Base-by-base conservation (phyloP, 2,113 vertebrate genomes). In the Rhinichthys klamathensis region DNA sequence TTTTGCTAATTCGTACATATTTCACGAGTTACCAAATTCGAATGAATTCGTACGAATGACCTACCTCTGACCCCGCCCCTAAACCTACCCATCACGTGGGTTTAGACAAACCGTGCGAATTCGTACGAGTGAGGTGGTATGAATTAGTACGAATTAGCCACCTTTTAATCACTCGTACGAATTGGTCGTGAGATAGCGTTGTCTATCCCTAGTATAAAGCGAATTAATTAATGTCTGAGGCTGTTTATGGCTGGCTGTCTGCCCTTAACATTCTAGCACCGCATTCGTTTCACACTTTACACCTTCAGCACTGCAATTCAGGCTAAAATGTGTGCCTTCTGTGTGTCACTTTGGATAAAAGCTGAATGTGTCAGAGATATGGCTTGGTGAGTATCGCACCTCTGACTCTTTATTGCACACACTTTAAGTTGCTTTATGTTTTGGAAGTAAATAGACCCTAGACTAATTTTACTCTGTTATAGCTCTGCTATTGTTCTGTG, bases 381-480 rank as follows among this genome's bases (percentile, higher is more conserved):
- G 51, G 51, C 18, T 54, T 54, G 16, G 51, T 54, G 51, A 54
- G 49, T 16, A 51, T 51, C 1, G 0, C 51, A 56, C 54, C 18
- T 56, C 41, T 74, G 18, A 35, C 67, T 70, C 21, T 38, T 38
- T 73, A 15, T 12, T 44, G 38, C 21, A 44, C 35, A 73, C 4
- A 25, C 35, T n/a, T 10, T 7, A n/a, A 44, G 70, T 7, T 11
- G 70, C 70, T 73, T 46, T 25, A 72, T 25, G 41, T 44, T 44
- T 73, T 25, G 41, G 23, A 25, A 74, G 23, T 15, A 74, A 74
- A 74, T 46, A 49, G 70, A 46, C 13, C 41, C 38, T 74, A 74
- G 70, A 74, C 70, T 74, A 74, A 74, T 74, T 74, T 25, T 27
- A 74, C 30, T 54, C 30, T n/a, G 38, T 8, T 72, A 41, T 72